Conservation (phyloP, 2,888 invertebrate genomes). For the Drosophila birchii region DNA sequence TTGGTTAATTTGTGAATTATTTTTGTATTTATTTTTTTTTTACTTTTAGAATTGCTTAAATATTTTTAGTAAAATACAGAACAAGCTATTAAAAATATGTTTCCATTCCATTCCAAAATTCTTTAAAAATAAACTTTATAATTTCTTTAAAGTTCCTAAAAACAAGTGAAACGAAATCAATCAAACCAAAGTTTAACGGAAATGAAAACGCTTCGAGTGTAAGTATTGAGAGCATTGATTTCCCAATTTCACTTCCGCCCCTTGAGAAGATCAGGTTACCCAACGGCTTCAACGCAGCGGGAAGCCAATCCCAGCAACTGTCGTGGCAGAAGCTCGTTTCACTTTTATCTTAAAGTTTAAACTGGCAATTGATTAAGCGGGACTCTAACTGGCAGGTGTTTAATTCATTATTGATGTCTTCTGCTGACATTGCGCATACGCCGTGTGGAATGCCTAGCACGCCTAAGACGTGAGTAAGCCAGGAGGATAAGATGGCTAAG, state of each 20-base stretch:
- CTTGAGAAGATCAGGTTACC: slow-evolving; percentile 8
- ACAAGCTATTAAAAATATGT: too few relatives aligned
- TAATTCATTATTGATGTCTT: slow-evolving; percentile 62
- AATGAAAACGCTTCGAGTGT: slow-evolving; percentile 4
- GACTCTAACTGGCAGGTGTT: slow-evolving; percentile 56
- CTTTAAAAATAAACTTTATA: neutral
- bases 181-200: neutral
- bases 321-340: neutral
- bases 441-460: slow-evolving; percentile 6
- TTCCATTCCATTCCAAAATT: too few relatives aligned
- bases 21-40: too few relatives aligned
- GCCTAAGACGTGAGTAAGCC: slow-evolving; percentile 20
- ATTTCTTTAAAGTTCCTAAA: neutral
- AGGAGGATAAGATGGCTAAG: slow-evolving; percentile 33
- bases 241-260: slow-evolving; percentile 26
- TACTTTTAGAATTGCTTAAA: too few relatives aligned
- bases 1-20: too few relatives aligned
- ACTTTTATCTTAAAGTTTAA: slow-evolving; percentile 32
- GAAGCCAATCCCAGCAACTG: slow-evolving; percentile 9
- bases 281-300: slow-evolving; percentile 3
- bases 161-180: neutral
- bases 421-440: slow-evolving; percentile 26
- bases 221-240: slow-evolving; percentile 40
- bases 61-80: too few relatives aligned
- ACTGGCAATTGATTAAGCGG: slow-evolving; percentile 64